Evolutionary conservation across 1,140 invertebrate species (phyloP), one percentile per base, ranked within the genome.

Genomic region (Trichogramma pretiosum): DNA sequence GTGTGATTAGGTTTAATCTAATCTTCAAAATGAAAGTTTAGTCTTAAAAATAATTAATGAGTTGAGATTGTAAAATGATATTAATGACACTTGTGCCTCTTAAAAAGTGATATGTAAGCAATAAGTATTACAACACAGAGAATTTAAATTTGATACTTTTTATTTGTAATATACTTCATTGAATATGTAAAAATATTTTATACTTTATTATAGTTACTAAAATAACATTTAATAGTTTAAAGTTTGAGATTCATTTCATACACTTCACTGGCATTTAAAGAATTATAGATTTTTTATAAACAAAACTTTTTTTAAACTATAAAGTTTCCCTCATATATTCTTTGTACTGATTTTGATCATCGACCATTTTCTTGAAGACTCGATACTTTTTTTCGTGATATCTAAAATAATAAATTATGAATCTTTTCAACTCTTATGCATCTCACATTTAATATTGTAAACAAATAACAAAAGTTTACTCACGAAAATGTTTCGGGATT

Each of bases 381-480:
- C 68, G 65, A 64, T 89, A 93, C 62, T 94, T 93, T 56, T 78
- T 82, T 44, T 82, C 72, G 63, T 94, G 89, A 65, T 80, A 82
- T 44, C 79, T 81, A 55, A 35, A 77, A 71, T 14, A 40, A 47
- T 47, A 38, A 36, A n/a, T 24, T 11, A 46, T 23, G 43, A 42
- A 58, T 41, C n/a, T 40, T 43, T 21, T 2, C 24, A 42, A 32
- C 16, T 55, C 21, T n/a, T 34, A 28, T 24, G 19, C 0, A 36
- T 17, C 22, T 35, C 14, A 22, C 23, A 42, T 32, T 3, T 5
- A 42, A 21, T 32, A 34, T 44, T 26, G 10, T 10, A 3, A 22
- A 43, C 48, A 33, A 23, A 37, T 4, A 40, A 24, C 17, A 30
- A 39, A 34, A 17, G n/a, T n/a, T n/a, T 40, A 34, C 60, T 61